phyloP scores from a whole-genome alignment of 2,888 invertebrate genomes.

The Spatulosminthurus flaviceps region DNA sequence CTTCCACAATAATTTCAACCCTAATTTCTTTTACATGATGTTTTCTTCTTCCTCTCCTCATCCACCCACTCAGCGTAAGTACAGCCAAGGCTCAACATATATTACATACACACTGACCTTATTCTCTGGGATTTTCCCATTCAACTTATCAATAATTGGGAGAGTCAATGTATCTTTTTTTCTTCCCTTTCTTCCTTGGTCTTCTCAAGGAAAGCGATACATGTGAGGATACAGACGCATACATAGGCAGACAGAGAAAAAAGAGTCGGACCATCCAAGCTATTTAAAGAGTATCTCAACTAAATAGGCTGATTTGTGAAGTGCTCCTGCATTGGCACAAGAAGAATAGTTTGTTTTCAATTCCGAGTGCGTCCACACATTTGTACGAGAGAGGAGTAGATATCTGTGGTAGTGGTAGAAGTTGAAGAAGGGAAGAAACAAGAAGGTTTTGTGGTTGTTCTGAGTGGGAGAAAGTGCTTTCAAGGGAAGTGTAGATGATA shows the following conservation, averaged over 20 bases:
- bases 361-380: background rate
- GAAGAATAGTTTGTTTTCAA: constrained; percentile 9
- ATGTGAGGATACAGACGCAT: background rate
- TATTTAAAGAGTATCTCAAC: background rate
- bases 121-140: background rate
- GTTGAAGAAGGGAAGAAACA: background rate
- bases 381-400: no score
- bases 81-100: no score
- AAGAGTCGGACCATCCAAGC: background rate
- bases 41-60: no score
- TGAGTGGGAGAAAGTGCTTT: background rate
- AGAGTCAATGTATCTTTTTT: background rate
- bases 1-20: no score
- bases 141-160: constrained; percentile 4
- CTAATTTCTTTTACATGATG: no score
- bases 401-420: no score
- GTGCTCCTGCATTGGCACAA: constrained; percentile 5
- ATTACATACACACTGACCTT: no score
- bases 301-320: constrained; percentile 14
- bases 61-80: no score
- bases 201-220: no score
- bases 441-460: background rate
- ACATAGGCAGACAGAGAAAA: background rate
- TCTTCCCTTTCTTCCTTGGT: background rate
- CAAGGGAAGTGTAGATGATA: constrained; percentile 14